Evolutionary conservation across 2,888 invertebrate genomes (phyloP).

Genomic region (Ferdinandea cuprea): DNA sequence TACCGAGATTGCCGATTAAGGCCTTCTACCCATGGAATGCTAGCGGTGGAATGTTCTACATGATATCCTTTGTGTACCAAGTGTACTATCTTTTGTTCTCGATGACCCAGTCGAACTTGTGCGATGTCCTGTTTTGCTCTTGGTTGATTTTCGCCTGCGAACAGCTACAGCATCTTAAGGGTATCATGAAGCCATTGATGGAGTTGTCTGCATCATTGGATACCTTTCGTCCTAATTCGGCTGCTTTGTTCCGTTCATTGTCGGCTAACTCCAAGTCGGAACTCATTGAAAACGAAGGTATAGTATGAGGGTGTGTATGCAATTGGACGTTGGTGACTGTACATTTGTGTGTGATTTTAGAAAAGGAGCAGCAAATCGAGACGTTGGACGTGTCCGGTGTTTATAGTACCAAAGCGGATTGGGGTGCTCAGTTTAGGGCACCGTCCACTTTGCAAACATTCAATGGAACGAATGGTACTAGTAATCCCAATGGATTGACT

Average conservation of each 20-base stretch:
- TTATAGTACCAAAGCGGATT: conserved; percentile 90
- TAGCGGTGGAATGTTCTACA: conserved; percentile 87
- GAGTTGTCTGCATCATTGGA: conserved; percentile 92
- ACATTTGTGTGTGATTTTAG: conserved; percentile 75
- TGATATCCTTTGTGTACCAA: conserved; percentile 87
- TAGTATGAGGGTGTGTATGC: conserved; percentile 23
- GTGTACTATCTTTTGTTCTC: conserved; percentile 88
- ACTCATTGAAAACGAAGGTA: conserved; percentile 82
- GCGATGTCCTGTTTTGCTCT: conserved; percentile 92
- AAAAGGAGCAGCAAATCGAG: conserved; percentile 85
- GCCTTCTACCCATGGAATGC: conserved; percentile 92
- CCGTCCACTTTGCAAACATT: conserved; percentile 88
- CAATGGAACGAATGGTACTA: conserved; percentile 80
- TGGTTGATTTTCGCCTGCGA: conserved; percentile 94
- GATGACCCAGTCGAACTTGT: conserved; percentile 86
- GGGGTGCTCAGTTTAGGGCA: conserved; percentile 89
- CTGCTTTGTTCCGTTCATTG: conserved; percentile 87
- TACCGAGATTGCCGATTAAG: conserved; percentile 89
- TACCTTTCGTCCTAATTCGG: conserved; percentile 89
- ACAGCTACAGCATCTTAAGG: conserved; percentile 92
- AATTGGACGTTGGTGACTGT: too few species aligned
- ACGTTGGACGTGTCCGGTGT: conserved; percentile 88
- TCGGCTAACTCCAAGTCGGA: conserved; percentile 83
- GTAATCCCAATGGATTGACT: conserved; percentile 90
- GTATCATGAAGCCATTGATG: conserved; percentile 94